A percentile compares a stretch with the other conserved stretches of the same genome.
Conservation (phyloP, 2,888 invertebrate species). For the Cataglyphis altisquamis region DNA sequence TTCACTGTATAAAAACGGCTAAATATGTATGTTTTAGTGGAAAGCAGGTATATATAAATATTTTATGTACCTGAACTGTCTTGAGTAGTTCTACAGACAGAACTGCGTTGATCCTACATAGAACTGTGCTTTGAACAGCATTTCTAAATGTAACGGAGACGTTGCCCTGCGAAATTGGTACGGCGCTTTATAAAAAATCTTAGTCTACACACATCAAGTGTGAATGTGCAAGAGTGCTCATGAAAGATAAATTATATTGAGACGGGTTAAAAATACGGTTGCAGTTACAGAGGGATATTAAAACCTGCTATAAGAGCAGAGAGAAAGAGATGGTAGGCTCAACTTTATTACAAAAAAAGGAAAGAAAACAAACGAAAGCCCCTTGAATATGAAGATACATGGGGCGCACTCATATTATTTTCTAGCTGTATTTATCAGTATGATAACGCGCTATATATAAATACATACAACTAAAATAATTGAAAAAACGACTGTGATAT, state of each 20-base stretch:
- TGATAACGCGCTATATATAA: conserved; percentile 80
- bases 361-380: conserved; percentile 64
- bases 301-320: conserved; percentile 53
- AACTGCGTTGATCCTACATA: conserved; percentile 40
- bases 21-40: conserved; percentile 43
- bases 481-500: conserved; percentile 86
- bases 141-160: conserved; percentile 79
- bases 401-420: conserved; percentile 84
- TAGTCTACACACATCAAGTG: conserved; percentile 64
- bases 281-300: conserved; percentile 83
- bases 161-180: conserved; percentile 75
- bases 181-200: conserved; percentile 68
- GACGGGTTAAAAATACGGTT: conserved; percentile 80
- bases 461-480: conserved; percentile 83
- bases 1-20: conserved; percentile 28
- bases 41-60: conserved; percentile 60
- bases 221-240: conserved; percentile 65
- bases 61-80: conserved; percentile 64
- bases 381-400: conserved; percentile 76
- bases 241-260: conserved; percentile 63
- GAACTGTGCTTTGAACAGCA: conserved; percentile 57
- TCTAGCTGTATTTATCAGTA: conserved; percentile 85
- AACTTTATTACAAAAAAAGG: conserved; percentile 54
- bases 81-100: conserved; percentile 48
- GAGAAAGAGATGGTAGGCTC: conserved; percentile 57